Conservation (phyloP, 2,888 invertebrate species). For the Lithophane ornitopus region DNA sequence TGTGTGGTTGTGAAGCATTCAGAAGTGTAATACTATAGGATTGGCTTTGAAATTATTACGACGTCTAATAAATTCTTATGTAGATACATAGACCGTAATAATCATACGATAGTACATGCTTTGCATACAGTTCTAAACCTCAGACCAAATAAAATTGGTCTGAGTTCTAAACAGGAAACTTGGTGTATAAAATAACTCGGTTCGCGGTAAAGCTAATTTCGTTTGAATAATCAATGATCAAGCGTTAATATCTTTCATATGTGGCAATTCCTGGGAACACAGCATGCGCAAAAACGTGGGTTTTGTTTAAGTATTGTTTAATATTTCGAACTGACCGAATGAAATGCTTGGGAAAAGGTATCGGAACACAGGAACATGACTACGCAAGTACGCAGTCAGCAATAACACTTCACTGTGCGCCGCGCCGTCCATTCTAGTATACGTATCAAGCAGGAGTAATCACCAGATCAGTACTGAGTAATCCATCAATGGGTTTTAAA, state of each 20-base stretch:
- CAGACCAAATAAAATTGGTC: no score
- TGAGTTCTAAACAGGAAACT: conserved; percentile 48
- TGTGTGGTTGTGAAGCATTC: conserved; percentile 2
- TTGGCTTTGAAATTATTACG: not conserved
- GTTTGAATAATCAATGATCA: conserved; percentile 49
- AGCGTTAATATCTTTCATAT: conserved; percentile 36
- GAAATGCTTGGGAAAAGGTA: conserved; percentile 2
- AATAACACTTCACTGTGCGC: not conserved
- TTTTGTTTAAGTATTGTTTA: conserved; percentile 37
- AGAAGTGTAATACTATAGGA: not conserved
- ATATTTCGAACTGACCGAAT: conserved; percentile 21
- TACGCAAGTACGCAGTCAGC: not conserved
- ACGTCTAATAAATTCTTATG: not conserved
- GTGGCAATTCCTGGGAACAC: conserved; percentile 45
- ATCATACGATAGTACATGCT: not conserved
- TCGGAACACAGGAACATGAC: not conserved
- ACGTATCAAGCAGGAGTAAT: not conserved
- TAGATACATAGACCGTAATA: not conserved
- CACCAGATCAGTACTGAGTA: not conserved
- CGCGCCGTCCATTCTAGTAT: not conserved
- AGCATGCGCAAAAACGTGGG: conserved; percentile 53
- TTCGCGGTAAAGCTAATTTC: conserved; percentile 49
- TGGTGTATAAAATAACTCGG: conserved; percentile 31
- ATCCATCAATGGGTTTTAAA: not conserved
- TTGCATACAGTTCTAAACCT: conserved; percentile 24